A percentile compares a stretch with the other conserved stretches of the same genome.
phyloP scores from a whole-genome alignment of 2,113 vertebrate species.

The Notechis scutatus region DNA sequence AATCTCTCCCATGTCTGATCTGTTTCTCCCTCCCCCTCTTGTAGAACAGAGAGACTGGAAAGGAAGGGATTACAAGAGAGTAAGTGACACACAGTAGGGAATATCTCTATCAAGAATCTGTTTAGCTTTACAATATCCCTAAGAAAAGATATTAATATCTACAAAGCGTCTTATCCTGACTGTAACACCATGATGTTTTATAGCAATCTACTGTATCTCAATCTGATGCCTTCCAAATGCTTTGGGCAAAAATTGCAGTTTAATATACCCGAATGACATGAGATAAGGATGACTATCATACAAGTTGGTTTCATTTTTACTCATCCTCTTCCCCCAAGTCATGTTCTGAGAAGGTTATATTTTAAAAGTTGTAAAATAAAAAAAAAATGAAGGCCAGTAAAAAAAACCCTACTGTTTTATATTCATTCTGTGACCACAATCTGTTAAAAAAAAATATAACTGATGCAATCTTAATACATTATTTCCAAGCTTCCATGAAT shows the following conservation, averaged over 20 bases:
- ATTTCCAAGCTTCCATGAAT: background rate
- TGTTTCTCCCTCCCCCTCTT: background rate
- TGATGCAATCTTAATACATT: background rate
- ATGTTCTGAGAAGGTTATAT: background rate
- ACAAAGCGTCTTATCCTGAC: background rate
- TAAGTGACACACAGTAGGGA: background rate
- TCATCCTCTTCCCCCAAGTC: background rate
- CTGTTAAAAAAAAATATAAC: background rate
- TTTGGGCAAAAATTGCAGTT: background rate
- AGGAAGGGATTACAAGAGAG: background rate
- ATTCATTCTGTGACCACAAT: background rate
- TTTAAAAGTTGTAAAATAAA: background rate
- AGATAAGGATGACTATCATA: background rate
- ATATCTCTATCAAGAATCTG: background rate
- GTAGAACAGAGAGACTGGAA: background rate
- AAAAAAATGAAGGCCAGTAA: background rate
- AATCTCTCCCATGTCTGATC: background rate
- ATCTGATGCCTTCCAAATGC: background rate
- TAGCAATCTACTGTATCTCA: background rate
- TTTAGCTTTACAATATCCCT: background rate
- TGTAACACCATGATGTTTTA: background rate
- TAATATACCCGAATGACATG: background rate
- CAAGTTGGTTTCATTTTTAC: background rate
- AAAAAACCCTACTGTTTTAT: background rate
- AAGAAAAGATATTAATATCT: background rate